Evolutionary conservation across 2,888 invertebrate species (phyloP), one percentile per base, ranked within the genome.

Genomic region (Dryobota labecula): DNA sequence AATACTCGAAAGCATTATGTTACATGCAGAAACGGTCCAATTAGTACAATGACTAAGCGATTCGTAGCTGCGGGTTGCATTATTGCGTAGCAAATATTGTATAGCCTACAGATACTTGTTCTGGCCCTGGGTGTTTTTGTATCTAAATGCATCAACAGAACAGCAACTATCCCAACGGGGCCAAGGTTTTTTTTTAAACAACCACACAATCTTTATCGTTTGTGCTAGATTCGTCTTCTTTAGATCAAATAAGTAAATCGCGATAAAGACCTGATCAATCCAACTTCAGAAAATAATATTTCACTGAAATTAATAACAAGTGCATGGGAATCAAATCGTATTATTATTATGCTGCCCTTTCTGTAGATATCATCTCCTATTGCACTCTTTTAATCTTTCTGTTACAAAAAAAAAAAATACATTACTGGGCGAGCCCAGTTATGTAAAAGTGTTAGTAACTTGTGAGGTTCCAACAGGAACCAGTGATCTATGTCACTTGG

Each of bases 21-120:
- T 45, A 38, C 53, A 61, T 76, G 24, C n/a, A 58, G 53, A 27
- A 47, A 53, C 5, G 3, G 36, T 51, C 24, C 18, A 58, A 43
- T 54, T 49, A 63, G 33, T 33, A 47, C 47, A 56, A 33, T 43
- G 3, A n/a, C 27, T 24, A 5, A 45, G 30, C 11, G 0, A 30
- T 54, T 41, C 38, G 30, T 24, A 54, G 11, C 9, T 60, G 36
- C 13, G 11, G 13, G 18, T 41, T 61, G 1, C 20, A 18, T 30
- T 36, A 7, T 69, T 2, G 20, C 2, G 0, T 47, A 30, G 13
- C 27, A 33, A 36, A 27, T 11, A 24, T 76, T 54, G 20, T 47
- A 33, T 13, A 33, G 6, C 33, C 9, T 61, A n/a, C 41, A 33
- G 6, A 51, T n/a, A 47, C 15, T 27, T 18, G 33, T n/a, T 56